phyloP scores from a whole-genome alignment of 2,888 invertebrate species.

The Thera britannica region DNA sequence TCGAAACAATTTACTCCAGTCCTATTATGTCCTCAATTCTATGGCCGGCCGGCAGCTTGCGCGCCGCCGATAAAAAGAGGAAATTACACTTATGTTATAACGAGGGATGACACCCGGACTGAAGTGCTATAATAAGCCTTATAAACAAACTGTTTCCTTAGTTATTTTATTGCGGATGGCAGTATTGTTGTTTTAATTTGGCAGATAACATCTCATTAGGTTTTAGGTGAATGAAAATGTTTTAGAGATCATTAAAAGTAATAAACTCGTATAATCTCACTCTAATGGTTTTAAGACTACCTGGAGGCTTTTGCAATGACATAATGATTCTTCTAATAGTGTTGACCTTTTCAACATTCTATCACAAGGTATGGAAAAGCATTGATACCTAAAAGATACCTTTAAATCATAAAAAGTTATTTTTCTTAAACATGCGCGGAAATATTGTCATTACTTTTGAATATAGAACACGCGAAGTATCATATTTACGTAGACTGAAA shows the following conservation, averaged over 20 bases:
- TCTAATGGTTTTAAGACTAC: background rate
- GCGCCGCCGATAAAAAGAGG: conserved; percentile 47
- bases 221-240: conserved; percentile 1
- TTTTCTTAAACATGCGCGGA: too few relatives aligned
- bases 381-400: too few relatives aligned
- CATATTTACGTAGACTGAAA: too few relatives aligned
- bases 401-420: too few relatives aligned
- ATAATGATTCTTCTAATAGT: background rate
- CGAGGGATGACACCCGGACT: conserved; percentile 44
- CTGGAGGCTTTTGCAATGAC: background rate
- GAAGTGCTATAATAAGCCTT: conserved; percentile 25
- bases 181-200: conserved; percentile 26
- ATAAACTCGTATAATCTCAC: background rate
- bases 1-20: conserved; percentile 49
- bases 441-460: too few relatives aligned
- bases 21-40: conserved; percentile 44
- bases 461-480: too few relatives aligned
- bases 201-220: conserved; percentile 17
- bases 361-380: too few relatives aligned
- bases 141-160: conserved; percentile 33
- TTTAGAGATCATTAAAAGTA: conserved; percentile 5
- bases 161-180: conserved; percentile 24
- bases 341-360: too few relatives aligned
- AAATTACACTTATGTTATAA: conserved; percentile 48
- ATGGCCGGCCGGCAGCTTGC: conserved; percentile 45